Conservation (phyloP, 1,140 invertebrate species). For the Microplitis mediator region DNA sequence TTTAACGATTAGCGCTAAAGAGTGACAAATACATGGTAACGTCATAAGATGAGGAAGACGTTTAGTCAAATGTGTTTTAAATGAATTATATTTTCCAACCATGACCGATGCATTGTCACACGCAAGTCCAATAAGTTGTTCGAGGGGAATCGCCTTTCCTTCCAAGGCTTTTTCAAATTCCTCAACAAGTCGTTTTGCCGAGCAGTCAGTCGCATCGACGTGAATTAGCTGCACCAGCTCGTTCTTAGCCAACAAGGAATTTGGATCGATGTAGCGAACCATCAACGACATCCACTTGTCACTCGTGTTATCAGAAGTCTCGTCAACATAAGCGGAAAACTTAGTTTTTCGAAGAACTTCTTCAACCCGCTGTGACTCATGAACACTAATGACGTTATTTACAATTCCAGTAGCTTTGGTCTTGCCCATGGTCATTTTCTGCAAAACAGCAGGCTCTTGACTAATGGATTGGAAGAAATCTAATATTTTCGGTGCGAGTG, state of each 20-base stretch:
- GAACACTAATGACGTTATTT: background rate
- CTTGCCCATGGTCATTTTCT: background rate
- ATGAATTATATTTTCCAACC: too few relatives aligned
- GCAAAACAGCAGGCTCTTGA: constrained; percentile 1
- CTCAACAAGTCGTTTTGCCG: background rate
- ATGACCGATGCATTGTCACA: too few relatives aligned
- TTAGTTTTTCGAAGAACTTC: too few relatives aligned
- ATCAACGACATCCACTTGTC: background rate
- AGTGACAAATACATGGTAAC: too few relatives aligned
- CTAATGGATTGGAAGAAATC: background rate
- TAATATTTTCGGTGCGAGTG: background rate
- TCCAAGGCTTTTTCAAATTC: background rate
- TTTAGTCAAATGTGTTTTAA: too few relatives aligned
- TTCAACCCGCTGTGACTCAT: background rate
- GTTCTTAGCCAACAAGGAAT: background rate
- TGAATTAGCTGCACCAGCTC: background rate
- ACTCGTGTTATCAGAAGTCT: background rate
- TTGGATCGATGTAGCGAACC: background rate
- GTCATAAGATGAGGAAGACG: too few relatives aligned
- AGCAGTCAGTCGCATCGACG: background rate
- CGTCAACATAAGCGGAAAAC: too few relatives aligned
- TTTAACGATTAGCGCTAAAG: too few relatives aligned
- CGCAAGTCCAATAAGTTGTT: too few relatives aligned
- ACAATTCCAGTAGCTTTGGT: background rate
- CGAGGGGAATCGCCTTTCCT: too few relatives aligned